These are phyloP conservation scores for Drosophila dives DNA, from an alignment of 2,888 invertebrate genomes.

Conservation along the genomic window DNA sequence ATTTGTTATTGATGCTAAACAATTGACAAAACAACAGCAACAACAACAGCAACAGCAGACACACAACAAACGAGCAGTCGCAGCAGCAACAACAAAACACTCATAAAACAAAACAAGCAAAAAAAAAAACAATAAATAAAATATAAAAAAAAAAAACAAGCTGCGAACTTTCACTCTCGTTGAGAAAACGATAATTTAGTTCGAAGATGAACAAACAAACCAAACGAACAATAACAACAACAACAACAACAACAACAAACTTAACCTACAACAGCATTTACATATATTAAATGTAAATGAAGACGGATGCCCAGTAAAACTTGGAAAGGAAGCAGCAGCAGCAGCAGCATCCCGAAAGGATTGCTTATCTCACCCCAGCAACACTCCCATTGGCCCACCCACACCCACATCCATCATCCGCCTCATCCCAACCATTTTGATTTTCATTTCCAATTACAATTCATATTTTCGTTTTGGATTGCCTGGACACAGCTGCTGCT, in stretches of 20 bases:
- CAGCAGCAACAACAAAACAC: conserved; percentile 19
- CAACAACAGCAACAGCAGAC: conserved; percentile 24
- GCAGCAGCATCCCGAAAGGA: neutral
- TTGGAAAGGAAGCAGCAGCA: neutral
- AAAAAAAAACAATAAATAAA: conserved; percentile 19
- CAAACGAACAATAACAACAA: conserved; percentile 13
- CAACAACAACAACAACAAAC: neutral
- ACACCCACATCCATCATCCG: neutral
- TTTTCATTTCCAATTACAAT: conserved; percentile 15
- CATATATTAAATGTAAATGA: conserved; percentile 19
- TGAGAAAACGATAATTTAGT: conserved; percentile 48
- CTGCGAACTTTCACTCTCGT: conserved; percentile 68
- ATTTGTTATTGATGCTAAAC: conserved; percentile 73
- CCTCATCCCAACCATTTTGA: neutral
- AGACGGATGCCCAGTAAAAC: conserved; percentile 13
- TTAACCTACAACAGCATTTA: conserved; percentile 4
- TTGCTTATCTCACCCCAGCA: conserved; percentile 4
- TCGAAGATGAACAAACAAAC: conserved; percentile 36
- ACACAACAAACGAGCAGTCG: conserved; percentile 45
- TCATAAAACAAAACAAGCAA: conserved; percentile 20
- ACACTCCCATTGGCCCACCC: neutral
- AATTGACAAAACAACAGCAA: conserved; percentile 50
- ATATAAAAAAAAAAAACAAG: conserved; percentile 11
- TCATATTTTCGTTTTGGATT: conserved; percentile 18
- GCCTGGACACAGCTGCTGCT: conserved; percentile 5